These are phyloP conservation scores for Oncorhynchus clarkii DNA, from an alignment of 2,113 vertebrate genomes.

Conservation along the genomic window DNA sequence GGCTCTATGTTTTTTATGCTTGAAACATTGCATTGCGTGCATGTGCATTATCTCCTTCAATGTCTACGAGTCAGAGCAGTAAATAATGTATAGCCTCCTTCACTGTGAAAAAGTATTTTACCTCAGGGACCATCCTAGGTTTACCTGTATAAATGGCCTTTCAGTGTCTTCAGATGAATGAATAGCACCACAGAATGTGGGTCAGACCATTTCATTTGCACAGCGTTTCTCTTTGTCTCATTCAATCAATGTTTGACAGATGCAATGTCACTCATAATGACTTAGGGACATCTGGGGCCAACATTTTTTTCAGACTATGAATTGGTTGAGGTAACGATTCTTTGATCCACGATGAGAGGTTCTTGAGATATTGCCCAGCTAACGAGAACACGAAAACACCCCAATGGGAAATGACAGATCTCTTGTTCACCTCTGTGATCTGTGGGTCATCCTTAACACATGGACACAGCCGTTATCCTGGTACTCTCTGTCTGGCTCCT, in stretches of 20 bases:
- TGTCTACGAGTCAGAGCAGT: constrained; percentile 67
- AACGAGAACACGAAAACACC: too few relatives aligned
- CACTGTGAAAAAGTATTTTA: constrained; percentile 59
- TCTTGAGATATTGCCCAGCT: constrained; percentile 39
- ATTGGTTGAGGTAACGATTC: constrained; percentile 22
- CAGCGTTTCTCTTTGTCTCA: background rate
- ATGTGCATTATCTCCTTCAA: constrained; percentile 63
- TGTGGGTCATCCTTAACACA: background rate
- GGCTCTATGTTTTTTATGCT: constrained; percentile 69
- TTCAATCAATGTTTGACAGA: constrained; percentile 45
- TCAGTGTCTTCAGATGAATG: constrained; percentile 65
- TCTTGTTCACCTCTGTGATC: background rate
- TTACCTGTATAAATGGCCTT: constrained; percentile 73
- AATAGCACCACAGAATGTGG: constrained; percentile 63
- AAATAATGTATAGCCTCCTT: constrained; percentile 71
- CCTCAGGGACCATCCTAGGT: constrained; percentile 66
- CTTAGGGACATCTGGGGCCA: constrained; percentile 42
- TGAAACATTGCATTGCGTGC: constrained; percentile 59
- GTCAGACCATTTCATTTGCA: constrained; percentile 45
- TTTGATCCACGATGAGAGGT: constrained; percentile 31
- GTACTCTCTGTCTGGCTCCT: background rate
- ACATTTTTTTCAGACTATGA: constrained; percentile 27
- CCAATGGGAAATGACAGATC: background rate
- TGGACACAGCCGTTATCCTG: background rate
- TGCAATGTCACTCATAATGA: constrained; percentile 59